Base-by-base conservation (phyloP, 2,888 invertebrate species). In the Drosophila emarginata region DNA sequence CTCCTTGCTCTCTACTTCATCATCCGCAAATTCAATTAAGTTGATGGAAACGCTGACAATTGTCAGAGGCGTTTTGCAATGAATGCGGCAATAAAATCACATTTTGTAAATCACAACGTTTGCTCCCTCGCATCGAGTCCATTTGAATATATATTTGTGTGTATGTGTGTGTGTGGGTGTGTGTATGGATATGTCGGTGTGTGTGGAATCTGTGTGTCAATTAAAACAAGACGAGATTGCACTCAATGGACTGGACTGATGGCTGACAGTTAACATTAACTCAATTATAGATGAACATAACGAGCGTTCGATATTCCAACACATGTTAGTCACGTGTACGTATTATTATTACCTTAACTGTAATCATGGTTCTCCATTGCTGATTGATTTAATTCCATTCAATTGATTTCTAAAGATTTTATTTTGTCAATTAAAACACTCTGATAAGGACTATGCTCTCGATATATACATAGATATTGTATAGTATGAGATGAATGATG, bases 21-120 rank as follows among this genome's bases (percentile, higher is more conserved):
- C 57, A 52, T 45, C 57, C 56, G 53, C 59, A 67, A 83, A 80
- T 86, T 80, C 83, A 86, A 84, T 84, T 84, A 83, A 76, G 60
- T 75, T 79, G 86, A 83, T 86, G 83, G 80, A 80, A 83, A 45
- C 45, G 45, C 45, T 69, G 76, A 86, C 75, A 80, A 80, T 80
- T 79, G 83, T 63, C 75, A 67, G 56, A 57, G 62, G 59, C 45
- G 60, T 26, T 45, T 11, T 28, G 68, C 61, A 21, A 53, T 62
- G 59, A 50, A 59, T 58, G 68, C 62, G 59, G 70, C 69, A 69
- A 70, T 70, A 60, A 70, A 69, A 69, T 71, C 70, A 60, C 70
- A 72, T 72, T 72, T 54, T 71, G 76, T 61, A 67, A 80, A 74
- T 74, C 76, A 60, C 50, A 52, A 63, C 51, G 59, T 61, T 36